Percentiles rank a stretch among this genome's conserved stretches.
Conservation (phyloP, 2,888 invertebrate genomes). For the Ennomos erosarius region DNA sequence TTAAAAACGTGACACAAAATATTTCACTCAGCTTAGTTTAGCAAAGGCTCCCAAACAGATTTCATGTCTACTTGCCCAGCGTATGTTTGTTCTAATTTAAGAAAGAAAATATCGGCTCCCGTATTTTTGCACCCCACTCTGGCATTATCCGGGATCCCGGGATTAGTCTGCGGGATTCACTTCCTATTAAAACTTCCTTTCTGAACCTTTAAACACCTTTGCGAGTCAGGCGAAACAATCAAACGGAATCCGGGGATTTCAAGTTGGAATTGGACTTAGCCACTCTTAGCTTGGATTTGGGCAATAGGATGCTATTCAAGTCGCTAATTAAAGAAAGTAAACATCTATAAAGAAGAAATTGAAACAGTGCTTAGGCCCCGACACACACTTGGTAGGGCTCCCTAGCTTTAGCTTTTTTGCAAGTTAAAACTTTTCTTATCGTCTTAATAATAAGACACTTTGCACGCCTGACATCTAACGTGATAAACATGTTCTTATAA, state of each 20-base stretch:
- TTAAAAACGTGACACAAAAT: not conserved
- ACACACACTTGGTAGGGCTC: too few species aligned
- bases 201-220: constrained; percentile 47
- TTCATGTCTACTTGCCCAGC: constrained; percentile 10
- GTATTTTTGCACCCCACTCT: constrained; percentile 29
- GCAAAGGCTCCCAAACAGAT: not conserved
- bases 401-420: too few species aligned
- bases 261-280: constrained; percentile 22
- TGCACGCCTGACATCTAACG: too few species aligned
- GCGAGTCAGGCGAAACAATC: constrained; percentile 34
- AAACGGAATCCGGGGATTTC: constrained; percentile 33
- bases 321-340: constrained; percentile 7
- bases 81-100: constrained; percentile 36
- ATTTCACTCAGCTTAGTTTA: not conserved
- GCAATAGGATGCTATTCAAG: constrained; percentile 12
- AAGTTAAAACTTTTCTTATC: too few species aligned
- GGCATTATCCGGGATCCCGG: constrained; percentile 42
- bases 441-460: too few species aligned
- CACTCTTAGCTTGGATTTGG: constrained; percentile 16
- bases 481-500: too few species aligned
- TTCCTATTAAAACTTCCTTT: constrained; percentile 55
- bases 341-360: not conserved
- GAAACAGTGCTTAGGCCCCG: not conserved
- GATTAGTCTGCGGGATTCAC: constrained; percentile 48
- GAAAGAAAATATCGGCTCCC: constrained; percentile 34